Conservation (phyloP, 1,140 invertebrate species). For the Ephestia elutella region DNA sequence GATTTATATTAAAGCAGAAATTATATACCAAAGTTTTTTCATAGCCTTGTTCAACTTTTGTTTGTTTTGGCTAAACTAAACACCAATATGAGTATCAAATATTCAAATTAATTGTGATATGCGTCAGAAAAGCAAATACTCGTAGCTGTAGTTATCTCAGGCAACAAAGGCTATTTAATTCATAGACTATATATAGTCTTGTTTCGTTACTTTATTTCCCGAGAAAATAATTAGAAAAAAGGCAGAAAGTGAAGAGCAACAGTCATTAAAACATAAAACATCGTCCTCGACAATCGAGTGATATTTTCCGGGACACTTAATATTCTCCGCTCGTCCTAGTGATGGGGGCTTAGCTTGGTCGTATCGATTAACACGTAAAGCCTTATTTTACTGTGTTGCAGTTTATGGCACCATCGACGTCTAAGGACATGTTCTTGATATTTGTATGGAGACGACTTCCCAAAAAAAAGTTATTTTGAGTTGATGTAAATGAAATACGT, state of each 20-base stretch:
- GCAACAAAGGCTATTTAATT: too few relatives aligned
- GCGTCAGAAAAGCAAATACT: too few relatives aligned
- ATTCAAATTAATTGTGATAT: too few relatives aligned
- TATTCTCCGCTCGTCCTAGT: constrained; percentile 30
- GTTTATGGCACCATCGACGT: constrained; percentile 43
- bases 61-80: too few relatives aligned
- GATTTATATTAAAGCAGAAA: too few relatives aligned
- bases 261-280: background rate
- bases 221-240: background rate
- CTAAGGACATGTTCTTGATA: background rate
- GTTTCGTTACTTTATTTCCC: background rate
- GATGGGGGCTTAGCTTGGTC: constrained; percentile 12
- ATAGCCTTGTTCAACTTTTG: too few relatives aligned
- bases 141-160: too few relatives aligned
- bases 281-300: background rate
- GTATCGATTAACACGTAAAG: constrained; percentile 54
- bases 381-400: constrained; percentile 45
- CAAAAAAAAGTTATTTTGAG: background rate
- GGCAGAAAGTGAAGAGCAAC: background rate
- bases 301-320: constrained; percentile 17
- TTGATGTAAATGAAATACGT: too few relatives aligned
- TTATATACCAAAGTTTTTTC: too few relatives aligned
- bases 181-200: background rate
- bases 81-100: too few relatives aligned
- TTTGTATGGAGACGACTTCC: background rate